Conservation (phyloP, 2,113 vertebrate species). For the Pseudonaja textilis region DNA sequence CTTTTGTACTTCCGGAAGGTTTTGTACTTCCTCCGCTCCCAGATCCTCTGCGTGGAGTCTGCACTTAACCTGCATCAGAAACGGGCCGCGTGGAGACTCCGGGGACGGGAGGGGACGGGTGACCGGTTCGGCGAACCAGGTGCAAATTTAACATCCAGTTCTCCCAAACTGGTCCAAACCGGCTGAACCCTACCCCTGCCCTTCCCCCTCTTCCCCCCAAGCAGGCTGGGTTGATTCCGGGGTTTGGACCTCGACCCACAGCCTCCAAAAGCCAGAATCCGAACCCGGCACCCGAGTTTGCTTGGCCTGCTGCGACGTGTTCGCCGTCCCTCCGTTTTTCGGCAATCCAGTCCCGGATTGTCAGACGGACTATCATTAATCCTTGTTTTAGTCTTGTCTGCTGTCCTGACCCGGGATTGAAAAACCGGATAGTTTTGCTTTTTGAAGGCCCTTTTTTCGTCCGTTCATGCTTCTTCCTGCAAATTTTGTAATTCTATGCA, state of each 20-base stretch:
- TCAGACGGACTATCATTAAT: not conserved
- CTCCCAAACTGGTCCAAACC: no score
- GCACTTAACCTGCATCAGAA: no score
- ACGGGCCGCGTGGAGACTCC: no score
- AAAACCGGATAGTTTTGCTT: not conserved
- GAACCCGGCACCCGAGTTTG: not conserved
- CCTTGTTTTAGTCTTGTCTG: not conserved
- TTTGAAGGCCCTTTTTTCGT: not conserved
- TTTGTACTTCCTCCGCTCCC: no score
- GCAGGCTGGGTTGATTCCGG: not conserved
- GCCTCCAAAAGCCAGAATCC: not conserved
- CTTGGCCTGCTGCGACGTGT: not conserved
- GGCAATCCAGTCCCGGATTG: not conserved
- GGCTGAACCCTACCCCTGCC: no score
- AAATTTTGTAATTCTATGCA: not conserved
- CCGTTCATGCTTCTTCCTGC: not conserved
- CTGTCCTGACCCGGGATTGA: not conserved
- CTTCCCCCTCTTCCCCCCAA: not conserved
- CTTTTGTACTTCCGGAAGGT: no score
- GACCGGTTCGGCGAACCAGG: no score
- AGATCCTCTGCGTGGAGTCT: no score
- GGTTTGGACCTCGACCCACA: no score
- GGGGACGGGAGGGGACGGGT: no score
- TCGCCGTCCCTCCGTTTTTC: fast-evolving
- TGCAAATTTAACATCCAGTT: no score